Evolutionary conservation across 1,140 invertebrate genomes (phyloP).

Genomic region (Sminthurinus signatus): DNA sequence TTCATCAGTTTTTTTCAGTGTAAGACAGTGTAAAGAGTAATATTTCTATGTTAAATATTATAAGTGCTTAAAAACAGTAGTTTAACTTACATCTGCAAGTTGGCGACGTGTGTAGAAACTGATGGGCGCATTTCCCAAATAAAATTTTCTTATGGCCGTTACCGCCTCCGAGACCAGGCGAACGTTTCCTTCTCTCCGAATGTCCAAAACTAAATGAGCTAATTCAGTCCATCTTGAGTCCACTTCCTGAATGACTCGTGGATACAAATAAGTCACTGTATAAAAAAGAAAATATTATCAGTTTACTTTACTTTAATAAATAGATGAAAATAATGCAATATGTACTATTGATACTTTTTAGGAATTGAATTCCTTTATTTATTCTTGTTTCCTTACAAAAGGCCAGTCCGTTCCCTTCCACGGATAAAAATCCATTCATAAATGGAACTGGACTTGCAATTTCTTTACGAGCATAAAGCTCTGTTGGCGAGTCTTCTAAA

Average conservation of each 20-base stretch:
- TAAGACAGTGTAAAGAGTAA: too few relatives aligned
- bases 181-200: constrained; percentile 11
- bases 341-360: too few relatives aligned
- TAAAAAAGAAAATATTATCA: too few relatives aligned
- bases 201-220: constrained; percentile 19
- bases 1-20: too few relatives aligned
- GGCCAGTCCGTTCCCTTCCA: constrained; percentile 26
- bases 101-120: constrained; percentile 16
- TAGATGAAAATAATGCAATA: too few relatives aligned
- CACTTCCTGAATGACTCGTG: constrained; percentile 19
- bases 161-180: constrained; percentile 12
- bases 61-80: too few relatives aligned
- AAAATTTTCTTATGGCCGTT: constrained; percentile 19
- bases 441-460: constrained; percentile 18
- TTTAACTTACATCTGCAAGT: too few relatives aligned
- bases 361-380: too few relatives aligned
- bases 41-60: too few relatives aligned
- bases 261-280: constrained; percentile 24
- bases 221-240: constrained; percentile 20
- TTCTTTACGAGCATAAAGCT: constrained; percentile 16
- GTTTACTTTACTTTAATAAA: too few relatives aligned
- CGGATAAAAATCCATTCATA: constrained; percentile 22
- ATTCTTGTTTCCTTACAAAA: too few relatives aligned
- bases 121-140: constrained; percentile 16
- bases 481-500: constrained; percentile 20